These are phyloP conservation scores for Tetramorium simillimum DNA, from an alignment of 1,140 invertebrate species.

Conservation along the genomic window DNA sequence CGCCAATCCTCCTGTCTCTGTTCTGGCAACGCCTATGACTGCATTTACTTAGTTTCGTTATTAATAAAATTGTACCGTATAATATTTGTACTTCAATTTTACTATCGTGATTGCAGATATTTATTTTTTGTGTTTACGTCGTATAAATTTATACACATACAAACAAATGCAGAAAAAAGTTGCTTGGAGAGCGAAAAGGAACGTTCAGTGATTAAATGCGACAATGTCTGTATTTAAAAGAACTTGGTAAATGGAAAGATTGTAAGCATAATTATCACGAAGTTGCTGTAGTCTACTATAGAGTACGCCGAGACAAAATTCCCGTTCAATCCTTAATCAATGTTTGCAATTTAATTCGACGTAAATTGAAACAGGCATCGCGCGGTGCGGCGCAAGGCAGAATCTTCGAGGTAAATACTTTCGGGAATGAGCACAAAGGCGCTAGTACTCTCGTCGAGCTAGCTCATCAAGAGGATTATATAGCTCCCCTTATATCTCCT, in stretches of 20 bases:
- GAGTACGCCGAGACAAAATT: neutral
- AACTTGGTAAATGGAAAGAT: conserved; percentile 9
- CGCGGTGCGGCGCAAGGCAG: conserved; percentile 16
- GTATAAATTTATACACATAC: neutral
- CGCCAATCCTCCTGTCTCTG: too few relatives aligned
- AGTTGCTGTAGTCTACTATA: neutral
- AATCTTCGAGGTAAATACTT: conserved; percentile 61
- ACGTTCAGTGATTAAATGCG: neutral
- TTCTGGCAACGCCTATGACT: neutral
- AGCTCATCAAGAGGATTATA: conserved; percentile 69
- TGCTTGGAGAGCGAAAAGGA: neutral
- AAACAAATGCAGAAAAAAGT: neutral
- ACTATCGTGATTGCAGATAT: neutral
- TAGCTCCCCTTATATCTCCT: conserved; percentile 29
- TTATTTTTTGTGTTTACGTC: neutral
- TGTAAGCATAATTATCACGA: conserved; percentile 11
- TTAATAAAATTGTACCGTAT: neutral
- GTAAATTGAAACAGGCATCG: conserved; percentile 54
- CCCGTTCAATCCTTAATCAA: conserved; percentile 32
- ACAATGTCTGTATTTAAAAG: neutral
- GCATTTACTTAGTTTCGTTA: neutral
- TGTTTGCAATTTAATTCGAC: conserved; percentile 57
- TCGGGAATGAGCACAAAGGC: conserved; percentile 56
- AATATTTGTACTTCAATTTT: neutral
- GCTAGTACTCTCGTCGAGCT: conserved; percentile 28